Evolutionary conservation across 1,140 invertebrate species (phyloP), one percentile per base, ranked within the genome.

Genomic region (Mylabris phalerata): DNA sequence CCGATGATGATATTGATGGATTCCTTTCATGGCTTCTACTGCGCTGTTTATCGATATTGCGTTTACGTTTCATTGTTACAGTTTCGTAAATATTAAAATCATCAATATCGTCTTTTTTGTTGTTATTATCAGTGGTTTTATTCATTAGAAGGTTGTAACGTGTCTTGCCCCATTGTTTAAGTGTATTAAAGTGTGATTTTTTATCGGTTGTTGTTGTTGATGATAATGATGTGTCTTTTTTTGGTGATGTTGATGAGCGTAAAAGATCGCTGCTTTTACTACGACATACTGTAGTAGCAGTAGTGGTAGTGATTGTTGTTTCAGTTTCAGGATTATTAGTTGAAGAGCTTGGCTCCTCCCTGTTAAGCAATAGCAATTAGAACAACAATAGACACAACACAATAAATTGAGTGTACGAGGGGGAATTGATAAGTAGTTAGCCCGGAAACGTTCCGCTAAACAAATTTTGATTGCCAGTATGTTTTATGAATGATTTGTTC

Each of bases 101-200:
- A 59, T 84, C 82, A 70, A 79, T 75, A 60, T 76, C 72, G 51
- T 68, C 63, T 19, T 66, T 63, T 55, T 62, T 63, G 10, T 45
- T 55, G 44, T 66, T 63, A 67, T 71, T 57, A 25, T 63, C 62
- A 7, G 65, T 61, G 39, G 71, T 79, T 48, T 76, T 84, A 54
- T 85, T 84, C 60, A 83, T 83, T 60, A 90, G 87, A 64, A 86
- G 78, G 68, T 85, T 86, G 63, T 90, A 77, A 63, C 87, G 80
- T 48, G 83, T 89, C 66, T 84, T 84, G 24, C 88, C 88, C 89
- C 89, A 92, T 70, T 89, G 84, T 71, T 90, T 90, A 41, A 92
- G 73, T 9, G 83, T 85, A 73, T 90, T 89, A 64, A 92, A 87
- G 64, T 89, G 86, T 32, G 87, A 88, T 63, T 84, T 81, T 71